Conservation (phyloP, 1,140 invertebrate species). For the Lycorma delicatula region DNA sequence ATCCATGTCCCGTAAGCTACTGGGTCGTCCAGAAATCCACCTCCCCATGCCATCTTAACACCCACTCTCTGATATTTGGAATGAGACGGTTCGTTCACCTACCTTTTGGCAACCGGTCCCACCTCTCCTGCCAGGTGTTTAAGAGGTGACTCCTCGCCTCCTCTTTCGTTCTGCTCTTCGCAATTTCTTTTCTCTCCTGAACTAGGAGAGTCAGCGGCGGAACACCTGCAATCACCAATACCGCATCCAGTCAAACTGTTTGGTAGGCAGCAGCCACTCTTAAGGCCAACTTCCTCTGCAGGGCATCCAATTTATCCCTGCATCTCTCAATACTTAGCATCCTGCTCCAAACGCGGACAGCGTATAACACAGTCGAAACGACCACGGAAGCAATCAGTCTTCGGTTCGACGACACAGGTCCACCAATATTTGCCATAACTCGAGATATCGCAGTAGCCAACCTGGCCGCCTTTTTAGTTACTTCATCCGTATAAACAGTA, state of each 20-base stretch:
- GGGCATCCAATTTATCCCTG: background rate
- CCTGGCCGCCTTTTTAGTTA: background rate
- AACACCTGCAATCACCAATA: background rate
- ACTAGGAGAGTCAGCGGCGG: background rate
- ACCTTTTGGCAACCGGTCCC: too few species aligned
- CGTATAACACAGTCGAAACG: background rate
- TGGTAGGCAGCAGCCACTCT: background rate
- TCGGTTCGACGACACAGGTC: background rate
- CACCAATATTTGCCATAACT: background rate
- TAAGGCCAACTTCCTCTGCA: background rate
- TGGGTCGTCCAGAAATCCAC: too few species aligned
- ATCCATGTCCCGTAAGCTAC: too few species aligned
- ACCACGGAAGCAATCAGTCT: background rate
- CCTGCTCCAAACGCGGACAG: background rate
- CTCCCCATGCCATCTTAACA: too few species aligned
- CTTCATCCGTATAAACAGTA: background rate
- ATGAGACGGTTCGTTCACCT: too few species aligned
- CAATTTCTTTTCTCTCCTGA: background rate
- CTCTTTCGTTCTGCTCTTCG: too few species aligned
- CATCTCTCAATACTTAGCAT: background rate
- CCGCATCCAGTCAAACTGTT: background rate
- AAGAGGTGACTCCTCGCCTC: too few species aligned
- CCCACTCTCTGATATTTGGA: too few species aligned
- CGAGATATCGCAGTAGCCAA: background rate
- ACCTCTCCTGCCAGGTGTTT: too few species aligned